Base-by-base conservation (phyloP, 2,113 vertebrate species). In the Python bivittatus region DNA sequence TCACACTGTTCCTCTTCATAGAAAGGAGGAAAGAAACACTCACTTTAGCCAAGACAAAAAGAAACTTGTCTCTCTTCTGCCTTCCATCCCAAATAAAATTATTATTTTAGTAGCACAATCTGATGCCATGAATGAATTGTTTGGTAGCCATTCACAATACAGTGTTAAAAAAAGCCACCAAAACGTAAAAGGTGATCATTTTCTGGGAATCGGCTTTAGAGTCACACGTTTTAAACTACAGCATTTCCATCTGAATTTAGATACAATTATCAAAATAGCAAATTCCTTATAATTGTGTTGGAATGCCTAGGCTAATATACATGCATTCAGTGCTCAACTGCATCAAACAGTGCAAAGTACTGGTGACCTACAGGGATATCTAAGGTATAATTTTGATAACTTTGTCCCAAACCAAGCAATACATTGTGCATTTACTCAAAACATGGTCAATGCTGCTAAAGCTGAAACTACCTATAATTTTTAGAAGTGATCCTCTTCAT, bases 1-100 rank as follows among this genome's bases (percentile, higher is more conserved):
- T 92, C 93, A 86, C 22, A 53, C 91, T 89, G 58, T 94, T 79
- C 52, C 23, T 94, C 91, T 92, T 86, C n/a, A 61, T 38, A 72
- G 33, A 53, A 17, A 89, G 20, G 44, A 29, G 72, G 38, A 38
- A 9, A 6, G 87, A 0, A 61, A 5, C 52, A 90, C 9, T 42
- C 9, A 68, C 33, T 68, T 85, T 58, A 54, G 1, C 27, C 27
- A 27, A 23, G 42, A 52, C 29, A 64, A 52, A 48, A 52, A 27
- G 58, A 48, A 64, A 42, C 27, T 68, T 29, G 33, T 42, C 7
- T 42, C 27, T 10, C 25, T 61, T 20, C 25, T 44, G 6, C 29
- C 42, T 6, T 53, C 22, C 44, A 53, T 23, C 33, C 10, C 38
- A 90, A 9, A 68, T 7, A 8, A 20, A 54, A 52, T 23, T 89